Evolutionary conservation across 2,113 vertebrate genomes (phyloP).

Genomic region (Campylorhamphus procurvoides): DNA sequence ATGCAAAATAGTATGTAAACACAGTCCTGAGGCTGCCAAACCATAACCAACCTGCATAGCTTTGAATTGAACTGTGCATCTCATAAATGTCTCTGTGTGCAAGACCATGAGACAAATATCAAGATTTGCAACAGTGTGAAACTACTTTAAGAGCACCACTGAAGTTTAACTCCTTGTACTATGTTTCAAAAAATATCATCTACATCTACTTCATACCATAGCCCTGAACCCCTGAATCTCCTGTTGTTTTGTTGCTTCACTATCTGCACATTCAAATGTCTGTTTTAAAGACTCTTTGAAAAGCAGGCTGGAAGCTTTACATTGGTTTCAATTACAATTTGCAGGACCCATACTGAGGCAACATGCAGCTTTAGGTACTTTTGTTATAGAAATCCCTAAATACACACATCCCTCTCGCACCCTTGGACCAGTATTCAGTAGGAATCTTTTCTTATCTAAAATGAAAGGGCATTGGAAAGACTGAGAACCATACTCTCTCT

Average conservation of each 20-base stretch:
- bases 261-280: not conserved
- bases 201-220: not conserved
- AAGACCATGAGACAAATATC: not conserved
- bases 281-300: not conserved
- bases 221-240: not conserved
- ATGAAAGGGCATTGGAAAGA: not conserved
- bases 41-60: not conserved
- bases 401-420: not conserved
- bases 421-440: not conserved
- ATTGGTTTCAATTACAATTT: not conserved
- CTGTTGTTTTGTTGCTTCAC: not conserved
- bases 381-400: not conserved
- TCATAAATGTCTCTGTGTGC: not conserved
- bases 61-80: not conserved
- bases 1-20: not conserved
- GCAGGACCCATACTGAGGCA: not conserved
- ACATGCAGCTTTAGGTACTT: not conserved
- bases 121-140: not conserved
- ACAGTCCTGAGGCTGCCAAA: not conserved
- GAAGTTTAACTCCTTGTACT: not conserved
- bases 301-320: not conserved
- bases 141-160: not conserved
- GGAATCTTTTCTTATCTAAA: not conserved
- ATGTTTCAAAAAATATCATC: fast-evolving
- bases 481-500: not conserved